Conservation (phyloP, 2,113 vertebrate genomes). For the Rhea pennata region DNA sequence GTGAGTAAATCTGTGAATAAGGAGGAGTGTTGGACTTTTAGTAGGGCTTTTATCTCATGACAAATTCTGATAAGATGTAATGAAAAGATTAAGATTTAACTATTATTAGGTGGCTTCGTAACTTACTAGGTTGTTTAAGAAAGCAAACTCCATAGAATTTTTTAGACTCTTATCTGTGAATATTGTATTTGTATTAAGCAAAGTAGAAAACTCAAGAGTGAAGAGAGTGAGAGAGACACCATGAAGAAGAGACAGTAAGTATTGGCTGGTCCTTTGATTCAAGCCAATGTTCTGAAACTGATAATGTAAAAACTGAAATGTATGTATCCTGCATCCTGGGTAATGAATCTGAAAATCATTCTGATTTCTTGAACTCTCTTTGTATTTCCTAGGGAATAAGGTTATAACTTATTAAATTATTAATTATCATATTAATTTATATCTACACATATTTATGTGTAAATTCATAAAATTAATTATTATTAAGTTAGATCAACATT, state of each 20-base stretch:
- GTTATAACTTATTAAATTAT: background rate
- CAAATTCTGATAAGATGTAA: background rate
- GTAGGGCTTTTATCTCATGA: background rate
- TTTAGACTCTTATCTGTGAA: background rate
- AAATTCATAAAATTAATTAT: too few relatives aligned
- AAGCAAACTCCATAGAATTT: background rate
- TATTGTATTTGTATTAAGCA: background rate
- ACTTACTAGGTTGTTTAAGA: background rate
- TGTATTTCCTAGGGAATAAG: background rate
- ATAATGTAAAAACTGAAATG: background rate
- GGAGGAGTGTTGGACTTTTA: background rate
- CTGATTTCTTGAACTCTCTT: background rate
- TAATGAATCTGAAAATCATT: background rate
- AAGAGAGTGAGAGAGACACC: background rate
- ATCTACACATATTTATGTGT: too few relatives aligned
- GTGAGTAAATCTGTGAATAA: background rate
- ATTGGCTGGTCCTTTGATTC: background rate
- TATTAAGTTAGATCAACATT: background rate
- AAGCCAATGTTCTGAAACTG: background rate
- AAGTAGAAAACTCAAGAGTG: background rate
- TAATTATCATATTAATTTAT: too few relatives aligned
- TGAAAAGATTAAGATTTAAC: background rate
- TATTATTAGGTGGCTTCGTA: background rate
- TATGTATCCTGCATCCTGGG: background rate
- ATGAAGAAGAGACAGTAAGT: background rate